Evolutionary conservation across 2,888 invertebrate species (phyloP), one percentile per base, ranked within the genome.

Genomic region (Stenodera caucasica): DNA sequence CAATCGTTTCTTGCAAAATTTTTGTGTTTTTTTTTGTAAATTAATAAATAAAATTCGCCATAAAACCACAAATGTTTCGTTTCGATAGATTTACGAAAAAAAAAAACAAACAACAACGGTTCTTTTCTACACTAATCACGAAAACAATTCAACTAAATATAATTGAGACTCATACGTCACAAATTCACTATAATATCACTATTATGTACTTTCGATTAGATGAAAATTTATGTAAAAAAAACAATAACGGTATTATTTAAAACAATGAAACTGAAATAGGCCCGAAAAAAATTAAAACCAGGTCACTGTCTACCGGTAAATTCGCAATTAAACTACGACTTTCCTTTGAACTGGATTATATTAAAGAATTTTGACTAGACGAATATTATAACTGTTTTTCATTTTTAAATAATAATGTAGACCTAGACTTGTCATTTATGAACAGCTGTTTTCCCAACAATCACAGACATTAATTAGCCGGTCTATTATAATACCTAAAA

Each of bases 281-380:
- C 15, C 37, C 18, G 37, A 40, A 40, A 40, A 40, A 18, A 15
- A 40, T 18, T 15, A 40, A 40, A 40, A 40, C 37, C 37, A 40
- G 37, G 37, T 40, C 37, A 40, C 37, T 40, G 37, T 40, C 37
- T 60, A 60, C 60, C 60, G 60, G 60, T 60, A 49, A 45, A 60
- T 49, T 60, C 30, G 50, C 49, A 57, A 60, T 60, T 49, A 57
- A 45, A 52, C 37, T 6, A 40, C 8, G 6, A 40, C 37, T 40
- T 40, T 40, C 37, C 15, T 40, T 40, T 40, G 18, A 15, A 40
- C 2, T 14, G 6, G 4, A 12, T 33, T 33, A 33, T 12, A 4
- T 2, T 33, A 33, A 0, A 33, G 1, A n/a, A n/a, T n/a, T n/a
- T n/a, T n/a, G n/a, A n/a, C n/a, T n/a, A n/a, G n/a, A n/a, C n/a